phyloP scores from a whole-genome alignment of 1,140 invertebrate species.

The Leptinotarsa lineolata region DNA sequence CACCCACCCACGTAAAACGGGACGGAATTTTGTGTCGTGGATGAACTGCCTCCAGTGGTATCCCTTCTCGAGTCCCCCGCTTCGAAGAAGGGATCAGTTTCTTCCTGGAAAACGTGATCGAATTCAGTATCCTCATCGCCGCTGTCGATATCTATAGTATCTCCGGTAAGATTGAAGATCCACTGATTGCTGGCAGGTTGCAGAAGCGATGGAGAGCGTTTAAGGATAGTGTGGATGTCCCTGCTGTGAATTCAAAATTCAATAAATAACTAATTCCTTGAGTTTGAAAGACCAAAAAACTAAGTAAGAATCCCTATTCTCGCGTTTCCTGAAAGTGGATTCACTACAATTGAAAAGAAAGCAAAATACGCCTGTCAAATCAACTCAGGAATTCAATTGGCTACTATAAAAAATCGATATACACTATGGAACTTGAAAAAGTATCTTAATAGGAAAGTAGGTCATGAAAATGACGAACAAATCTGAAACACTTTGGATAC shows the following conservation, averaged over 20 bases:
- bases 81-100: conserved; percentile 31
- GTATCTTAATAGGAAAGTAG: too few species aligned
- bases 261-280: too few species aligned
- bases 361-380: too few species aligned
- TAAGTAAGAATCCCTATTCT: too few species aligned
- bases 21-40: not conserved
- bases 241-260: not conserved
- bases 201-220: not conserved
- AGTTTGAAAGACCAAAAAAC: too few species aligned
- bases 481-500: too few species aligned
- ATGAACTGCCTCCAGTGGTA: conserved; percentile 16
- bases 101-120: conserved; percentile 33
- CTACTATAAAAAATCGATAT: too few species aligned
- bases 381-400: too few species aligned
- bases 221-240: not conserved
- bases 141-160: conserved; percentile 47
- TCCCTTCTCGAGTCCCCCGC: not conserved
- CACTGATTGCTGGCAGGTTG: conserved; percentile 17
- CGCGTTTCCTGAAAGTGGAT: too few species aligned
- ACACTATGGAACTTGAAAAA: too few species aligned
- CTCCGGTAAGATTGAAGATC: conserved; percentile 59
- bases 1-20: not conserved
- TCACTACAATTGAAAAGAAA: too few species aligned
- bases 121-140: conserved; percentile 26
- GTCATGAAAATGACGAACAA: too few species aligned